phyloP scores from a whole-genome alignment of 2,113 vertebrate genomes.

The Okapia johnstoni region DNA sequence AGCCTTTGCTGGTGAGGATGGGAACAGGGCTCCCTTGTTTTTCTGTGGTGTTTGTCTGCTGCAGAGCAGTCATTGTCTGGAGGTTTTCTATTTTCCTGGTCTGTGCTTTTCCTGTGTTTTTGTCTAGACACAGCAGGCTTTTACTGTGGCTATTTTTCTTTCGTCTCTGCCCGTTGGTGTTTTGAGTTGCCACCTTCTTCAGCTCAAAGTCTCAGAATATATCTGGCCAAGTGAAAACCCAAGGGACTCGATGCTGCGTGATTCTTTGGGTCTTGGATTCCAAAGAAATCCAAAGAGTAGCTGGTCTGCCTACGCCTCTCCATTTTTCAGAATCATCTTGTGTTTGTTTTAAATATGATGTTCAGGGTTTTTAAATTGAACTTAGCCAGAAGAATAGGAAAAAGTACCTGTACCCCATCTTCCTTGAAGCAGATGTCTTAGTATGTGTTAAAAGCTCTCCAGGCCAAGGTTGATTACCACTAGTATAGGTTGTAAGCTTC shows the following conservation, averaged over 20 bases:
- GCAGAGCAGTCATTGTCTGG: neutral
- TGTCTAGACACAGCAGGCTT: neutral
- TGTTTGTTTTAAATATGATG: neutral
- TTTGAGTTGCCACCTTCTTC: neutral
- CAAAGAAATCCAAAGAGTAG: neutral
- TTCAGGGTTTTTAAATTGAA: neutral
- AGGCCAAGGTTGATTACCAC: neutral
- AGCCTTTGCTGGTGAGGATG: neutral
- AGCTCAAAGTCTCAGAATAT: neutral
- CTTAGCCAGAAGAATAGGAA: neutral
- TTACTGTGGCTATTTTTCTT: neutral
- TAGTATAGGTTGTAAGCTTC: neutral
- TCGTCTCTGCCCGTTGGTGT: neutral
- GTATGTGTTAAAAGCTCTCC: neutral
- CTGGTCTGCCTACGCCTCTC: neutral
- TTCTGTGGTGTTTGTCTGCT: neutral
- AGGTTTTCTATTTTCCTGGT: neutral
- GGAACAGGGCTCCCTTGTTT: neutral
- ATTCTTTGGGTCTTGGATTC: neutral
- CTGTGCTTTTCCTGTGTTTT: neutral
- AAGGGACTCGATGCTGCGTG: neutral
- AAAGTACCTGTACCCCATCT: neutral
- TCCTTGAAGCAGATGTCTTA: neutral
- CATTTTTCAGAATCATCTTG: neutral
- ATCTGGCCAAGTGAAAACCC: neutral